Conservation (phyloP, 2,797 vertebrate genomes). For the Brachymystax lenok region DNA sequence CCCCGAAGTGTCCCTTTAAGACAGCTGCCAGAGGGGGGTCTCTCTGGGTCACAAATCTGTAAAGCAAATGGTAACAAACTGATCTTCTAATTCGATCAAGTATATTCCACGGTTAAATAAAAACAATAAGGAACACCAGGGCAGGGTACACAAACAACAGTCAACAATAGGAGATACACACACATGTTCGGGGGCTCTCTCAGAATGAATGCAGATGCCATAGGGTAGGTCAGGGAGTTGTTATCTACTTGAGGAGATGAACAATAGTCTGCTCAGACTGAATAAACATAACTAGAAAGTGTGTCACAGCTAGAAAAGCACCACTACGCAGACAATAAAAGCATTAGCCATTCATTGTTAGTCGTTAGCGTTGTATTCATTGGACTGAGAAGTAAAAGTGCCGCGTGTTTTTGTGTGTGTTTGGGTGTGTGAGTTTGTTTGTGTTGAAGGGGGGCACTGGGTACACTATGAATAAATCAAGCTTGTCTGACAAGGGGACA, state of each 20-base stretch:
- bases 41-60: no score
- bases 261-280: conserved; percentile 60
- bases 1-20: no score
- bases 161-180: not conserved
- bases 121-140: not conserved
- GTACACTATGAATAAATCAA: conserved; percentile 36
- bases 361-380: conserved; percentile 77
- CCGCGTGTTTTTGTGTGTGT: conserved; percentile 20
- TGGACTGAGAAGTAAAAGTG: conserved; percentile 62
- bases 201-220: conserved; percentile 52
- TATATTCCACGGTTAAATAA: not conserved
- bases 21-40: no score
- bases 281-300: conserved; percentile 70
- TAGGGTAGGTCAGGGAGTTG: conserved; percentile 56
- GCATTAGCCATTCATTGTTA: conserved; percentile 65
- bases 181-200: conserved; percentile 45
- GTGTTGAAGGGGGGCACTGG: conserved; percentile 54
- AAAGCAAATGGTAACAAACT: not conserved
- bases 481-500: conserved; percentile 57
- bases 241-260: conserved; percentile 62
- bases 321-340: conserved; percentile 64
- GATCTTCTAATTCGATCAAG: not conserved
- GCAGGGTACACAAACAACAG: no score
- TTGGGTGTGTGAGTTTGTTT: conserved; percentile 26
- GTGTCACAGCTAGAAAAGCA: conserved; percentile 58